Percentiles rank a stretch among this genome's conserved stretches.
These are phyloP conservation scores for Heliconius hewitsoni DNA, from an alignment of 1,140 invertebrate species.

Conservation along the genomic window DNA sequence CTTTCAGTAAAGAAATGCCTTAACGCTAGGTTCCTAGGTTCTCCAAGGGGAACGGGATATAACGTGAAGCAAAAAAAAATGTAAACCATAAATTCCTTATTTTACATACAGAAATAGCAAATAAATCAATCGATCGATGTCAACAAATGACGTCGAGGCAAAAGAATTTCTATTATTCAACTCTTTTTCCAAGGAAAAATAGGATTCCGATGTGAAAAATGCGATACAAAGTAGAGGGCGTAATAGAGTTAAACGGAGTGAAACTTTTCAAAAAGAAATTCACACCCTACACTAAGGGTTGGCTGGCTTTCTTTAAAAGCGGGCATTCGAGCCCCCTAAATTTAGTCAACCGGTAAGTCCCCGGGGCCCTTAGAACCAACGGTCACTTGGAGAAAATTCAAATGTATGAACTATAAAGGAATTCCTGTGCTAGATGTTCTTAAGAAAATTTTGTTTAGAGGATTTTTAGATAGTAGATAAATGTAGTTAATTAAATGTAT, in stretches of 20 bases:
- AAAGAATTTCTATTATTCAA: conserved; percentile 15
- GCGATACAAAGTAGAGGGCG: conserved; percentile 36
- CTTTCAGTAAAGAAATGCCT: too few species aligned
- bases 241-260: conserved; percentile 49
- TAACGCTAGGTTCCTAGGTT: too few species aligned
- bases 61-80: background rate
- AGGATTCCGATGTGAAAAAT: conserved; percentile 37
- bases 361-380: conserved; percentile 52
- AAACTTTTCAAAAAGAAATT: conserved; percentile 68
- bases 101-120: background rate
- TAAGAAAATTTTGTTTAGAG: background rate
- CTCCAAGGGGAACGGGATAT: too few species aligned
- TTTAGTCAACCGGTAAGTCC: conserved; percentile 71
- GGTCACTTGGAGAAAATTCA: conserved; percentile 66
- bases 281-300: conserved; percentile 69
- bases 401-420: conserved; percentile 51
- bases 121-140: conserved; percentile 34
- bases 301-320: conserved; percentile 74
- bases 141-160: conserved; percentile 16
- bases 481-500: too few species aligned
- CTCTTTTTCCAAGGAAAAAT: conserved; percentile 24
- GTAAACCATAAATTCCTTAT: background rate
- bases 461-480: background rate
- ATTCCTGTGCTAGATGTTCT: conserved; percentile 32
- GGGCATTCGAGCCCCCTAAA: conserved; percentile 68